phyloP scores from a whole-genome alignment of 2,888 invertebrate genomes.

The Neria commutata region DNA sequence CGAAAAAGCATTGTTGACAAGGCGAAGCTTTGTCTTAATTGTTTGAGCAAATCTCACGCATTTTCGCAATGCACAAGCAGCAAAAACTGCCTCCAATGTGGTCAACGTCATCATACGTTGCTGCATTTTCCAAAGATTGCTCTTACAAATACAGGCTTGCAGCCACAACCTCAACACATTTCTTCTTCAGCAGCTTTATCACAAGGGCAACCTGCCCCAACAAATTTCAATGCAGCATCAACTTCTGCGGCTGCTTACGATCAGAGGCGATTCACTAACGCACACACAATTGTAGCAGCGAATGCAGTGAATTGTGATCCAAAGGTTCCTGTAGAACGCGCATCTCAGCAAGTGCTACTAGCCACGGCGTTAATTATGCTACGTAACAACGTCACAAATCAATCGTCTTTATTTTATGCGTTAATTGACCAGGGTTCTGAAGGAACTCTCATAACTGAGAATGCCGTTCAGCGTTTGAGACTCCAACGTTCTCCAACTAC shows the following conservation, averaged over 20 bases:
- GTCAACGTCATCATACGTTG: neutral
- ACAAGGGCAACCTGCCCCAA: neutral
- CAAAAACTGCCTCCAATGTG: conserved; percentile 6
- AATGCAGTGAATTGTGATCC: neutral
- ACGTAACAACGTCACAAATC: conserved; percentile 3
- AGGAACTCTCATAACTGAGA: conserved; percentile 15
- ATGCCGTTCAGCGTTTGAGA: conserved; percentile 9
- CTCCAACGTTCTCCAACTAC: conserved; percentile 3
- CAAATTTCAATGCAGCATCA: neutral
- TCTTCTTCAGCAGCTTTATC: neutral
- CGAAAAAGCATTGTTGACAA: conserved; percentile 10
- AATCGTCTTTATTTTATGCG: conserved; percentile 3
- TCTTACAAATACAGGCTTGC: neutral
- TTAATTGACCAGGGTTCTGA: conserved; percentile 18
- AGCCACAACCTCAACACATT: neutral
- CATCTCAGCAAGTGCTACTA: conserved; percentile 5
- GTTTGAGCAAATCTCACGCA: conserved; percentile 10
- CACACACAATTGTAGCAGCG: neutral
- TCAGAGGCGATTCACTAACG: neutral
- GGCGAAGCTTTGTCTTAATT: conserved; percentile 6
- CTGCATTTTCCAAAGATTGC: neutral
- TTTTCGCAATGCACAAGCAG: conserved; percentile 3
- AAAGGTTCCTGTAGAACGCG: neutral
- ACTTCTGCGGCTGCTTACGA: neutral
- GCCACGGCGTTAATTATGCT: conserved; percentile 3